Evolutionary conservation across 2,113 vertebrate genomes (phyloP), one percentile per base, ranked within the genome.

Genomic region (Boulengeromyrus knoepffleri): DNA sequence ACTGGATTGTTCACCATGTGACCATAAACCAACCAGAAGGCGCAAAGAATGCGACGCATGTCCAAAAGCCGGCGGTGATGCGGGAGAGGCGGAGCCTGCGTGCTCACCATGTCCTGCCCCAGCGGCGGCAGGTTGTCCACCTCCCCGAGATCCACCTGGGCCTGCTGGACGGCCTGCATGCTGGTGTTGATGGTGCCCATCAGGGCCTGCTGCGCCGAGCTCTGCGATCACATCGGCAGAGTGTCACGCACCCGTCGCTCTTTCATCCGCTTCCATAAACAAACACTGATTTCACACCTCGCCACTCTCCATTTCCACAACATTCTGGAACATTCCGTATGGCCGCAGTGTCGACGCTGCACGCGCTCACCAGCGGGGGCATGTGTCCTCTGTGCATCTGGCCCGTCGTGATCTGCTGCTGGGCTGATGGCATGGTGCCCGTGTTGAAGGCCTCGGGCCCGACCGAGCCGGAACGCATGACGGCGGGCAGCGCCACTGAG

Each of bases 141-240:
- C 88, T 99, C 95, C 10, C 97, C 96, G 90, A 99, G 97, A 94
- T 99, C 98, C 0, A 96, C 92, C 90, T 99, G 98, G 3, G 98
- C 98, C 93, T 99, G 98, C 90, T 99, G 98, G 19, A 99, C 98
- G 0, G 99, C 98, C 0, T 99, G 98, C 97, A 99, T 99, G 86
- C 99, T 99, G 66, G 97, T 99, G 93, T 98, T 99, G 93, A 99
- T 99, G 89, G 99, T 99, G 1, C 99, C 99, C 98, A 99, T 99
- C 80, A 99, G 94, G 45, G 98, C 99, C 93, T 99, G 98, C 95
- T 99, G 99, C 80, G 99, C 98, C 1, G 97, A 97, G 80, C 97
- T 99, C 99, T 99, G 95, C 21, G 74, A n/a, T 13, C 70, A 50
- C 47, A 87, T 31, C n/a, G 13, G 5, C 19, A 31, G 27, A n/a